Evolutionary conservation across 2,113 vertebrate genomes (phyloP).

Genomic region (Amphiprion percula): DNA sequence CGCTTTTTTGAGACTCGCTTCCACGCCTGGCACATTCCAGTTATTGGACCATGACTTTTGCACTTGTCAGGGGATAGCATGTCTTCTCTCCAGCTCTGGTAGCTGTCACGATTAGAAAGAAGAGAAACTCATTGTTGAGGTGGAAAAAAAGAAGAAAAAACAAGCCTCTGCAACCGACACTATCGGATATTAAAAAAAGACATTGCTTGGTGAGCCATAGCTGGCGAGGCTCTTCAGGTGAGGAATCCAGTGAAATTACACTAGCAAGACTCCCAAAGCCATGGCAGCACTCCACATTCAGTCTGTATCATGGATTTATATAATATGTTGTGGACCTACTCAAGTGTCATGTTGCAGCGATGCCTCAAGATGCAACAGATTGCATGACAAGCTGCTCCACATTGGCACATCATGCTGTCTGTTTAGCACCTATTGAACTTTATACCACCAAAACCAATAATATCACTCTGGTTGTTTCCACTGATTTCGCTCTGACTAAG

Average conservation of each 20-base stretch:
- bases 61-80: slow-evolving; percentile 39
- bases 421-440: background rate
- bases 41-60: slow-evolving; percentile 52
- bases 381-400: background rate
- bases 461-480: background rate
- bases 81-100: slow-evolving; percentile 33
- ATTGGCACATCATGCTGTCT: background rate
- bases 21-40: slow-evolving; percentile 29
- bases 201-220: slow-evolving; percentile 20
- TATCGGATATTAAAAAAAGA: slow-evolving; percentile 51
- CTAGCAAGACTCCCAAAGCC: slow-evolving; percentile 4
- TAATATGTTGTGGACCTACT: background rate
- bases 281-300: slow-evolving; percentile 16
- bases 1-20: slow-evolving; percentile 31
- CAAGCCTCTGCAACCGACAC: slow-evolving; percentile 13
- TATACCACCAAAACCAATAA: background rate
- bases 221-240: slow-evolving; percentile 21
- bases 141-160: slow-evolving; percentile 34
- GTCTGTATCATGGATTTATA: slow-evolving; percentile 8
- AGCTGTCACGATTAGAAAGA: slow-evolving; percentile 44
- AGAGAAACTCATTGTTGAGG: slow-evolving; percentile 28
- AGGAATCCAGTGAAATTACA: slow-evolving; percentile 30
- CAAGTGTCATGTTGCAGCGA: background rate
- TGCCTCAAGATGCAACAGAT: background rate
- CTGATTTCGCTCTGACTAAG: no score